Percentiles rank a stretch among this genome's conserved stretches.
Evolutionary conservation across 1,140 invertebrate species (phyloP).

Genomic region (Drosophila navojoa): DNA sequence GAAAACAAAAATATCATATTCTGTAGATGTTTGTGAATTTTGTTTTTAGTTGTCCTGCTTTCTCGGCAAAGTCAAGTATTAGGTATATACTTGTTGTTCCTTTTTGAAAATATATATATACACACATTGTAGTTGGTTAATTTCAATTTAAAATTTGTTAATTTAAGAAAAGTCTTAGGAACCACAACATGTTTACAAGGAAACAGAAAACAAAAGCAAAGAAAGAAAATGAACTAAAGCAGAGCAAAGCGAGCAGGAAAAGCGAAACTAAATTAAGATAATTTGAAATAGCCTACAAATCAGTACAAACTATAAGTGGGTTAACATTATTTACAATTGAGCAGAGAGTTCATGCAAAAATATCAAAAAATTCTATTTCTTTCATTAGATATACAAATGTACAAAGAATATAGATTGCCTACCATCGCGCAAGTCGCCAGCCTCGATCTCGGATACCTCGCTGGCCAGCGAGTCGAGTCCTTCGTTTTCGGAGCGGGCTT

Average conservation of each 20-base stretch:
- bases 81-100: slow-evolving; percentile 28
- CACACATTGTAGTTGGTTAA: slow-evolving; percentile 51
- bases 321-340: slow-evolving; percentile 17
- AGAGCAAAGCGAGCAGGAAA: slow-evolving; percentile 55
- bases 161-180: slow-evolving; percentile 68
- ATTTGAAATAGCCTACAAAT: slow-evolving; percentile 23
- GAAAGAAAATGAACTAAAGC: slow-evolving; percentile 50
- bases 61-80: slow-evolving; percentile 75
- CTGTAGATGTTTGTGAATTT: slow-evolving; percentile 32
- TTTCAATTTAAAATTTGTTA: slow-evolving; percentile 59
- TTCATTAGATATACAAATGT: slow-evolving; percentile 5
- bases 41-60: slow-evolving; percentile 75
- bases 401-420: slow-evolving; percentile 61
- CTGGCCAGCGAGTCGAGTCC: slow-evolving; percentile 92
- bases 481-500: slow-evolving; percentile 96
- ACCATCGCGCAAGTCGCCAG: slow-evolving; percentile 96
- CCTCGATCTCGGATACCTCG: slow-evolving; percentile 95
- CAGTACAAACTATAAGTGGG: not conserved
- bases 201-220: slow-evolving; percentile 48
- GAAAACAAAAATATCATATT: slow-evolving; percentile 18
- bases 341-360: slow-evolving; percentile 28
- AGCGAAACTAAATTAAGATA: slow-evolving; percentile 31
- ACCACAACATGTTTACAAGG: slow-evolving; percentile 77
- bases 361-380: not conserved
- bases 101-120: slow-evolving; percentile 43